Percentiles rank a stretch among this genome's conserved stretches.
Conservation (phyloP, 2,797 vertebrate genomes). For the Chloroceryle amazona region DNA sequence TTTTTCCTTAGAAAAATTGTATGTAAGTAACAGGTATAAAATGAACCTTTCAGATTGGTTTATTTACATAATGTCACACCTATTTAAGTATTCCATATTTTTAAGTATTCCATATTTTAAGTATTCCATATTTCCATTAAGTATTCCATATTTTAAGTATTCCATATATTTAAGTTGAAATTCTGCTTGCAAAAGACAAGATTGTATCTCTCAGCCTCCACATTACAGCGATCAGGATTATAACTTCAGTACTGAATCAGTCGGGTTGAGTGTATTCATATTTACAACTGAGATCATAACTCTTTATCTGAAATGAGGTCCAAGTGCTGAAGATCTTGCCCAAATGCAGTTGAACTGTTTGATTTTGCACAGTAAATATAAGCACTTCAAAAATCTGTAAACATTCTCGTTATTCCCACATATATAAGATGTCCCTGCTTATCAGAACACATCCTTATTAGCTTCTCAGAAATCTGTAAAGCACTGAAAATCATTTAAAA, state of each 20-base stretch:
- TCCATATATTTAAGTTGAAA: too few relatives aligned
- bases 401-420: background rate
- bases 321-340: background rate
- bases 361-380: background rate
- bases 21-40: background rate
- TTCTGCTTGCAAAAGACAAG: background rate
- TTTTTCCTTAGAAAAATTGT: background rate
- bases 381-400: background rate
- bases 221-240: background rate
- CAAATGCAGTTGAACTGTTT: background rate
- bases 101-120: too few relatives aligned
- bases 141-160: too few relatives aligned
- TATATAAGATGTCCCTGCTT: background rate
- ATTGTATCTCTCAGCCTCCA: background rate
- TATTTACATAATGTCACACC: accelerated
- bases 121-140: too few relatives aligned
- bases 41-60: background rate
- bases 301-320: background rate
- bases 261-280: background rate
- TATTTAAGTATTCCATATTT: background rate
- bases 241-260: background rate
- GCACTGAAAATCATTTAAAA: background rate
- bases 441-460: background rate
- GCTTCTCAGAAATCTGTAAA: background rate
- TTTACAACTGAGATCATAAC: background rate